Conservation (phyloP, 1,140 invertebrate species). For the Anastatus disparis region DNA sequence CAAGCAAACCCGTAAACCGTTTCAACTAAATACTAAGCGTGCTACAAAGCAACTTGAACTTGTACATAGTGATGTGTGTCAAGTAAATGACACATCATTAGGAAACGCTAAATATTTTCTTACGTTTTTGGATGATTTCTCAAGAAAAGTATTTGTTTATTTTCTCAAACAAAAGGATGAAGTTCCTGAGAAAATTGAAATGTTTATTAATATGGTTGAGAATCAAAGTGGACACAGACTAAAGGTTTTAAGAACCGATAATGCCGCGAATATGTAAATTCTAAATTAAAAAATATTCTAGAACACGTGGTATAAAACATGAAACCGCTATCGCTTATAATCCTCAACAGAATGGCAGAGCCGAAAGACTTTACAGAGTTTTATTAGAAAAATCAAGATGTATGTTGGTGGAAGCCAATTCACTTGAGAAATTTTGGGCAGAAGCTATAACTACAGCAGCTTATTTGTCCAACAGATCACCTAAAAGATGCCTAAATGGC, state of each 20-base stretch:
- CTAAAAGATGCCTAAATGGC: conserved; percentile 41
- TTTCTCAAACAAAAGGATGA: conserved; percentile 39
- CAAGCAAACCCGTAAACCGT: background rate
- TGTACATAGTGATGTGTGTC: background rate
- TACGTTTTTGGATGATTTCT: background rate
- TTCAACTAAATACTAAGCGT: background rate
- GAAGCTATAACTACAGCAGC: conserved; percentile 61
- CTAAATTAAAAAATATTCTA: conserved; percentile 1
- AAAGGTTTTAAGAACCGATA: conserved; percentile 42
- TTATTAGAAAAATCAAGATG: conserved; percentile 55
- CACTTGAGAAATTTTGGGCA: conserved; percentile 58
- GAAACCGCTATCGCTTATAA: conserved; percentile 50
- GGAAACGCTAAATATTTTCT: too few species aligned
- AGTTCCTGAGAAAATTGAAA: conserved; percentile 53
- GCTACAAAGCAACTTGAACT: background rate
- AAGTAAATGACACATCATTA: background rate
- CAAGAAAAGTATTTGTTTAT: background rate
- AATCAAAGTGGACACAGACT: too few species aligned
- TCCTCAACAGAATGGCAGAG: conserved; percentile 56
- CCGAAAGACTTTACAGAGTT: conserved; percentile 59
- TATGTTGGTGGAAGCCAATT: conserved; percentile 53
- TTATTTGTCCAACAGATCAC: conserved; percentile 42
- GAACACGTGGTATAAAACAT: conserved; percentile 29
- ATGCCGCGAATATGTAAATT: conserved; percentile 26
- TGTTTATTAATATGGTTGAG: conserved; percentile 51